Conservation (phyloP, 1,140 invertebrate genomes). For the Coboldia fuscipes region DNA sequence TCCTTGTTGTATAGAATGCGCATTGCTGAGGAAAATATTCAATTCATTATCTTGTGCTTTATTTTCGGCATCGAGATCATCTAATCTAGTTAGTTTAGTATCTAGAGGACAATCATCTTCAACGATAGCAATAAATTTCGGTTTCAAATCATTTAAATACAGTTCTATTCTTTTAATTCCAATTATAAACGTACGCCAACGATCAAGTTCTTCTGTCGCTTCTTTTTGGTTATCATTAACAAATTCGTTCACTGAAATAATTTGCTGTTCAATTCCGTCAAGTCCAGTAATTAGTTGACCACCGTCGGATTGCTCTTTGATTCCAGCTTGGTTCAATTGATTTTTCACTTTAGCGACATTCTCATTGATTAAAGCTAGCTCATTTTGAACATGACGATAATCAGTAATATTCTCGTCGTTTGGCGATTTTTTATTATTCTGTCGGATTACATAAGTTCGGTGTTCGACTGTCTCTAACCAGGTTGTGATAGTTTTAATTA, state of each 20-base stretch:
- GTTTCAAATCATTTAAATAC: conserved; percentile 10
- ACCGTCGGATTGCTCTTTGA: conserved; percentile 23
- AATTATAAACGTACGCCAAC: conserved; percentile 41
- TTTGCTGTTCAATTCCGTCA: conserved; percentile 26
- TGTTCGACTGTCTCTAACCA: conserved; percentile 70
- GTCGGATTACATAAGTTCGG: conserved; percentile 38
- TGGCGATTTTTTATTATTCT: conserved; percentile 29
- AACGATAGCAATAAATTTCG: conserved; percentile 10
- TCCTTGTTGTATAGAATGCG: conserved; percentile 14
- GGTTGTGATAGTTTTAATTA: conserved; percentile 54
- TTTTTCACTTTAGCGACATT: conserved; percentile 22
- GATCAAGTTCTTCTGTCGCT: conserved; percentile 32
- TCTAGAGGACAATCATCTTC: conserved; percentile 15
- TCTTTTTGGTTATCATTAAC: conserved; percentile 33
- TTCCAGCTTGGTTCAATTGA: conserved; percentile 25
- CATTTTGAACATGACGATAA: conserved; percentile 21
- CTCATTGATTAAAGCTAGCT: conserved; percentile 20
- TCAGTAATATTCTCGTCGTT: conserved; percentile 28
- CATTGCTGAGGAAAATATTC: conserved; percentile 3
- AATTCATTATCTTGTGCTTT: conserved; percentile 11
- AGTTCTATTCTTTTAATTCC: conserved; percentile 8
- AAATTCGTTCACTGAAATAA: conserved; percentile 33
- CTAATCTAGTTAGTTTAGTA: conserved; percentile 13
- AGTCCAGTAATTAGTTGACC: conserved; percentile 26
- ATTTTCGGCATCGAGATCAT: conserved; percentile 15